Evolutionary conservation across 2,113 vertebrate species (phyloP).

Genomic region (Mus musculus): GRCm39 chr10:28401001-28401500

Average conservation of each 20-base stretch:
- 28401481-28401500: neutral
- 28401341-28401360: neutral
- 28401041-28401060: neutral
- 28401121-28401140: neutral
- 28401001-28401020: neutral
- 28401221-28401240: neutral
- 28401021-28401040: neutral
- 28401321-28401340: neutral
- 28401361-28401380: neutral
- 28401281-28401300: neutral
- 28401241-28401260: too few species aligned
- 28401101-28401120: neutral
- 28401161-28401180: neutral
- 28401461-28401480: neutral
- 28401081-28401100: neutral
- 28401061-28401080: neutral
- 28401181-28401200: neutral
- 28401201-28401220: neutral
- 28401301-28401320: too few species aligned
- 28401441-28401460: neutral
- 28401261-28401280: neutral
- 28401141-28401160: neutral
- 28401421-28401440: neutral
- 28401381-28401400: neutral
- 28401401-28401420: neutral